Evolutionary conservation across 2,797 vertebrate species (phyloP).

Genomic region (Euphonia xanthogaster): DNA sequence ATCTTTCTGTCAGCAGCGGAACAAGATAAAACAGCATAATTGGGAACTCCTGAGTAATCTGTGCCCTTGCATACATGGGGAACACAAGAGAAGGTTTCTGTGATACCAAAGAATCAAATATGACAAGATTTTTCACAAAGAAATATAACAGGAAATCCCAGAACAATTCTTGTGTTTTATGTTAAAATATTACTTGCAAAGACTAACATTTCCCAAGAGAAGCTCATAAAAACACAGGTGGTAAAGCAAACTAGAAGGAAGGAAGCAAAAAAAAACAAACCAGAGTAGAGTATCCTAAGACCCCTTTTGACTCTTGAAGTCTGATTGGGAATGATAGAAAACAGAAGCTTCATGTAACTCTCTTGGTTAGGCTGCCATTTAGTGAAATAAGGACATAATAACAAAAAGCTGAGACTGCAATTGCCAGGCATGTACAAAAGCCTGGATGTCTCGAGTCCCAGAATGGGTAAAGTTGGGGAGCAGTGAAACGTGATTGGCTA

Average conservation of each 20-base stretch:
- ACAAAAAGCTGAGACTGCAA: neutral
- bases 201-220: neutral
- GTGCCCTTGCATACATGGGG: neutral
- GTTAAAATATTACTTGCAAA: neutral
- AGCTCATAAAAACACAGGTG: neutral
- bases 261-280: neutral
- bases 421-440: neutral
- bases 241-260: neutral
- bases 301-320: neutral
- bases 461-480: neutral
- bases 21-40: neutral
- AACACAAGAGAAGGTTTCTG: neutral
- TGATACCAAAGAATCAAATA: neutral
- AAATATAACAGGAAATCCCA: neutral
- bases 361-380: neutral
- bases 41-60: neutral
- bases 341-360: neutral
- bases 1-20: neutral
- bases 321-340: neutral
- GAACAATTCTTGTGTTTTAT: neutral
- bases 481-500: neutral
- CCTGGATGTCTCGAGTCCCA: neutral
- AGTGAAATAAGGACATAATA: neutral
- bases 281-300: neutral
- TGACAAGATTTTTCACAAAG: neutral